Evolutionary conservation across 1,140 invertebrate genomes (phyloP), one percentile per base, ranked within the genome.

Genomic region (Drosophila burlai): DNA sequence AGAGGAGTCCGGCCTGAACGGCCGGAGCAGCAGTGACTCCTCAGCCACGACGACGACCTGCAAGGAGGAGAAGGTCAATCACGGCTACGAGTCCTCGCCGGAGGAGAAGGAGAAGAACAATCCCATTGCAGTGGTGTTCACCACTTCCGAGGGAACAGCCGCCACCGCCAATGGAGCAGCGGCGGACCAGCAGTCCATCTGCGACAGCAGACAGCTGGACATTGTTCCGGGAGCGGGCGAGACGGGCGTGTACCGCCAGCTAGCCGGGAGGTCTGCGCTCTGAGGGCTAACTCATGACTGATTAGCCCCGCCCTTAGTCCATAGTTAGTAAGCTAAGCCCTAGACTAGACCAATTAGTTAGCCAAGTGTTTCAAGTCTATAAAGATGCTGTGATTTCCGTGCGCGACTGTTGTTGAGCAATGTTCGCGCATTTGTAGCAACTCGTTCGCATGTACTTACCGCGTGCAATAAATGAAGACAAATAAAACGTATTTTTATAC

Each of bases 311-410:
- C 59, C 11, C 38, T 45, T 86, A 87, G 75, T 66, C 43, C 47
- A 21, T 83, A 83, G 66, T 68, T 47, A 10, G 34, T 87, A 84
- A 77, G 54, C 54, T 90, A 89, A 89, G 78, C 57, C 43, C 45
- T 81, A 78, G 55, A 57, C 31, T 72, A 90, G 78, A 67, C 34
- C 26, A 81, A 73, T 83, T 83, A 55, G 71, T 80, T 59, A 83
- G 81, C 49, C 49, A 71, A 83, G 67, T 87, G 72, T 80, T 83
- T 72, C 59, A 83, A 75, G 81, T 90, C 85, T 80, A 91, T 85
- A 85, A 90, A 90, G 86, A 85, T 85, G 85, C 85, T 90, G 85
- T 90, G 85, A 90, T 90, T 80, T 76, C 50, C 72, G 80, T 90
- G 83, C 68, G 83, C 87, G 72, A 80, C 69, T 82, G 68, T 83